Evolutionary conservation across 2,888 invertebrate species (phyloP), one percentile per base, ranked within the genome.

Genomic region (Tanytarsus gracilentus): DNA sequence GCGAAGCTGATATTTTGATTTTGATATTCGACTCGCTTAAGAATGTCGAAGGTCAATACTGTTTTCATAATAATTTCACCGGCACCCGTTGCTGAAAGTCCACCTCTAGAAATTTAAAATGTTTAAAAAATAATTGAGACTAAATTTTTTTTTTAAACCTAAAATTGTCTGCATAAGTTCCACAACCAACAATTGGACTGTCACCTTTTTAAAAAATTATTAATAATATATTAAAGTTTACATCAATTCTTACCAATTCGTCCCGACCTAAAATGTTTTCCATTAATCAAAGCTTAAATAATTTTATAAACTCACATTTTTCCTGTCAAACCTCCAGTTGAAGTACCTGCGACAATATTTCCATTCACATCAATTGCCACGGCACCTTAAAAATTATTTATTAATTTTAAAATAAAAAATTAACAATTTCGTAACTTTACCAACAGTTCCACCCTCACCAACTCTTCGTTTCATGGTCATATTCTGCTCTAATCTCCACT

Each of bases 301-400:
- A n/a, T n/a, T n/a, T n/a, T n/a, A n/a, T n/a, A n/a, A n/a, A n/a
- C n/a, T 0, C 83, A 81, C 68, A 83, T 81, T 73, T 89, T 88
- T 1, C 86, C 89, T 36, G 83, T 86, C 66, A 87, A 85, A 1
- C 91, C 91, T 3, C 91, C 91, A 0, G 91, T 91, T 2, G 90
- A 90, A 0, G 90, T 91, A 0, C 85, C 91, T 2, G 81, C 87
- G 0, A 87, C 88, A 53, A 90, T 75, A 65, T 83, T 81, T 0
- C 91, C 90, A n/a, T 76, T 66, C 0, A 69, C 67, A 69, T 90
- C 89, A 18, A 91, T 73, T 0, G 88, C 91, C 2, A 91, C 88
- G 3, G 89, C 88, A 2, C 91, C 92, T n/a, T n/a, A n/a, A n/a
- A n/a, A n/a, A n/a, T n/a, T n/a, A n/a, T n/a, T n/a, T n/a, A n/a